phyloP scores from a whole-genome alignment of 2,113 vertebrate genomes.

The Cheilinus undulatus region DNA sequence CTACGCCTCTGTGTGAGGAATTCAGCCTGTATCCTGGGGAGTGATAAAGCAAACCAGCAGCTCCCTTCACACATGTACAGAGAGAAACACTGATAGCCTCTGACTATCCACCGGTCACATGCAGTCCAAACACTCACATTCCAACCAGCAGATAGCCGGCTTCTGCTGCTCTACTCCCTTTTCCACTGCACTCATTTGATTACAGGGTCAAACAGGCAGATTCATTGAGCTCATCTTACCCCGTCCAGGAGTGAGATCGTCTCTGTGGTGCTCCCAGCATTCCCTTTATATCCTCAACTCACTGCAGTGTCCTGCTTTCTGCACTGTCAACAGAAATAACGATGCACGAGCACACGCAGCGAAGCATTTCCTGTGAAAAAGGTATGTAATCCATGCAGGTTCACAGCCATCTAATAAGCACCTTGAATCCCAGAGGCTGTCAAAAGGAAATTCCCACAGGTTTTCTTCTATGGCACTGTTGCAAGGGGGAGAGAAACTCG shows the following conservation, averaged over 20 bases:
- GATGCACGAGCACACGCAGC: slow-evolving; percentile 22
- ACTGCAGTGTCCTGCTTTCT: slow-evolving; percentile 67
- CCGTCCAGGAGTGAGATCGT: slow-evolving; percentile 55
- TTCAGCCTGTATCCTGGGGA: slow-evolving; percentile 49
- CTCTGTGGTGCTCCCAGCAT: slow-evolving; percentile 51
- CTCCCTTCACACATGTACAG: slow-evolving; percentile 48
- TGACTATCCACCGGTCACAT: slow-evolving; percentile 38
- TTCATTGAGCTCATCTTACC: slow-evolving; percentile 72
- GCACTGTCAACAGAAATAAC: slow-evolving; percentile 54
- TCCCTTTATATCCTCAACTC: slow-evolving; percentile 66
- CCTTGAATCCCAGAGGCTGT: slow-evolving; percentile 45
- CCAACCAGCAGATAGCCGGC: slow-evolving; percentile 68
- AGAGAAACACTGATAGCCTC: slow-evolving; percentile 47
- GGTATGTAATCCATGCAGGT: slow-evolving; percentile 63
- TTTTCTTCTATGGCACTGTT: slow-evolving; percentile 18
- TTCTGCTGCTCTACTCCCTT: slow-evolving; percentile 36
- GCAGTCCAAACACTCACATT: slow-evolving; percentile 57
- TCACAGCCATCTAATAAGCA: slow-evolving; percentile 38
- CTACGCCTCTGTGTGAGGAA: slow-evolving; percentile 59
- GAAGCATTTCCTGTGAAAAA: slow-evolving; percentile 55
- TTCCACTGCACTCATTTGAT: slow-evolving; percentile 62
- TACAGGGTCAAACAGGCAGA: slow-evolving; percentile 47
- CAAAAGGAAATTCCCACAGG: slow-evolving; percentile 53
- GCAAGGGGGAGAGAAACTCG: slow-evolving; percentile 25
- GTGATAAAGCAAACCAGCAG: slow-evolving; percentile 63